These are phyloP conservation scores for Vanessa atalanta DNA, from an alignment of 1,140 invertebrate genomes.

Conservation along the genomic window DNA sequence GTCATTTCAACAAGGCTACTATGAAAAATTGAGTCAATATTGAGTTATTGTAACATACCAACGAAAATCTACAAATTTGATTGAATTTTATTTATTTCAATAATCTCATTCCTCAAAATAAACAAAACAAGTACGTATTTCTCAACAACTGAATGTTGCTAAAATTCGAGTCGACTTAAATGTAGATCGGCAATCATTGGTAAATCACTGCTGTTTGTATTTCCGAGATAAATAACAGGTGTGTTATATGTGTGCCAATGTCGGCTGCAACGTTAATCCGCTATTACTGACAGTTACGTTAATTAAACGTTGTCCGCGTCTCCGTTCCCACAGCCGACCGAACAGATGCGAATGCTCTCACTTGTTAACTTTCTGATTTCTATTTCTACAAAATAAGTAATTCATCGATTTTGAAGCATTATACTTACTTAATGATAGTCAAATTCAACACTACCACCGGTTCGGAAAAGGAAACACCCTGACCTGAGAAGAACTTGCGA, in stretches of 20 bases:
- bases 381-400: neutral
- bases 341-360: neutral
- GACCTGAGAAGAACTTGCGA: no score
- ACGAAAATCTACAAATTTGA: no score
- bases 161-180: neutral
- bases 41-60: no score
- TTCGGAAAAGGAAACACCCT: no score
- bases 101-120: neutral
- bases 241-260: slow-evolving; percentile 26
- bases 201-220: slow-evolving; percentile 12
- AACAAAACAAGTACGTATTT: neutral
- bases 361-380: slow-evolving; percentile 1
- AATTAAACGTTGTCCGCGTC: slow-evolving; percentile 3
- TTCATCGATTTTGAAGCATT: no score
- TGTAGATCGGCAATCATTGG: slow-evolving; percentile 11
- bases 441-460: no score
- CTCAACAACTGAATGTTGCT: neutral
- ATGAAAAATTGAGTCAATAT: no score
- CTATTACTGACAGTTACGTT: slow-evolving; percentile 22
- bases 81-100: no score
- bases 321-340: slow-evolving; percentile 17
- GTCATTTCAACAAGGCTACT: no score
- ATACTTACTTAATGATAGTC: no score
- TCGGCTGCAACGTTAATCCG: slow-evolving; percentile 6
- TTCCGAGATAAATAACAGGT: slow-evolving; percentile 26